These are phyloP conservation scores for Cynaeus angustus DNA, from an alignment of 2,888 invertebrate genomes.

Conservation along the genomic window DNA sequence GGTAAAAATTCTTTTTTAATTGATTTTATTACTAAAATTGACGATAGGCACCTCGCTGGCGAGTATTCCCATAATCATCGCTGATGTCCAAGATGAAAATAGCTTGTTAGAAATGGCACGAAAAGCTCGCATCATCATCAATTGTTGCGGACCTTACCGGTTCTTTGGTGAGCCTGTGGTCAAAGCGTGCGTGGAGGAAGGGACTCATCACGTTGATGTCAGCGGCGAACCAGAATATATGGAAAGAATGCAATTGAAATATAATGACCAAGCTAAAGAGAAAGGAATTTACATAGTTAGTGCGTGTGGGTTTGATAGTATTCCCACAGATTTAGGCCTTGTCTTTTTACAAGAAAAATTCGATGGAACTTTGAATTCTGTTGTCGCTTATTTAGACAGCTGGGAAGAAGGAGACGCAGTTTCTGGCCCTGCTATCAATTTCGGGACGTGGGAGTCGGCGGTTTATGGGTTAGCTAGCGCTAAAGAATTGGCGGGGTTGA, in stretches of 20 bases:
- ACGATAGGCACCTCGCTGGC: slow-evolving; percentile 56
- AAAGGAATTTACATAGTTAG: slow-evolving; percentile 89
- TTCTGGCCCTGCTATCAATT: slow-evolving; percentile 78
- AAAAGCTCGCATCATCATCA: slow-evolving; percentile 86
- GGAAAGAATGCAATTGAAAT: slow-evolving; percentile 79
- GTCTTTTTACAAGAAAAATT: slow-evolving; percentile 86
- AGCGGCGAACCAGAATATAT: slow-evolving; percentile 88
- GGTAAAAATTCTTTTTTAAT: slow-evolving; percentile 66
- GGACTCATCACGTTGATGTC: slow-evolving; percentile 93
- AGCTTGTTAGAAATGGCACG: slow-evolving; percentile 88
- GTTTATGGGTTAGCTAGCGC: slow-evolving; percentile 83
- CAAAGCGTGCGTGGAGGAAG: slow-evolving; percentile 84
- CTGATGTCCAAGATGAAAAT: slow-evolving; percentile 83
- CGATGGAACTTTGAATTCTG: slow-evolving; percentile 85
- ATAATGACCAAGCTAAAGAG: slow-evolving; percentile 82
- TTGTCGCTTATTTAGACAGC: slow-evolving; percentile 79
- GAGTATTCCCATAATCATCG: slow-evolving; percentile 70
- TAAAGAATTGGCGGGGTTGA: slow-evolving; percentile 78
- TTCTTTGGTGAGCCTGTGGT: slow-evolving; percentile 94
- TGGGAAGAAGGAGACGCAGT: slow-evolving; percentile 64
- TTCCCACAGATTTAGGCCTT: slow-evolving; percentile 91
- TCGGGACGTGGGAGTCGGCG: slow-evolving; percentile 93
- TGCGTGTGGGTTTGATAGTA: slow-evolving; percentile 95
- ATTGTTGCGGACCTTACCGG: slow-evolving; percentile 94
- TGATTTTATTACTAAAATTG: too few relatives aligned